Conservation (phyloP, 1,140 invertebrate species). For the Tetramorium parvispinum region DNA sequence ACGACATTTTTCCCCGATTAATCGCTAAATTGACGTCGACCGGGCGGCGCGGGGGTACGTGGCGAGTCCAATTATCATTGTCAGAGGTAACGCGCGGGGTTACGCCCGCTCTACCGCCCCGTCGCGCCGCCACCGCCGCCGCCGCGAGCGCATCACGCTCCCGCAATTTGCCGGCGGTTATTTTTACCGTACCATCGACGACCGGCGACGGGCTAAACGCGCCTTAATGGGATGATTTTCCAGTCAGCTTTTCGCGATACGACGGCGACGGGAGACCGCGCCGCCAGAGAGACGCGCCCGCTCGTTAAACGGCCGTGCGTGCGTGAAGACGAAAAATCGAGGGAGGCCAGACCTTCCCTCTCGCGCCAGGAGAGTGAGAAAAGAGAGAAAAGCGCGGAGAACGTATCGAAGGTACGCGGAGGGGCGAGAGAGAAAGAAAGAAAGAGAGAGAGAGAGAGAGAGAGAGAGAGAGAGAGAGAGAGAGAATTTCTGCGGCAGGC, state of each 20-base stretch:
- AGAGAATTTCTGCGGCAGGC: background rate
- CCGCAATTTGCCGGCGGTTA: slow-evolving; percentile 53
- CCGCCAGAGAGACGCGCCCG: slow-evolving; percentile 50
- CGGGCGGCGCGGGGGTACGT: slow-evolving; percentile 50
- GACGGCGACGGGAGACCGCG: slow-evolving; percentile 30
- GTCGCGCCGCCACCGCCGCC: slow-evolving; percentile 8
- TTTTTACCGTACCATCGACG: background rate
- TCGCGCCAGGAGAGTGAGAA: slow-evolving; percentile 16
- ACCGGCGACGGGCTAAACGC: slow-evolving; percentile 63
- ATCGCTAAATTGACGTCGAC: slow-evolving; percentile 63
- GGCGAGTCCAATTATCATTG: slow-evolving; percentile 71
- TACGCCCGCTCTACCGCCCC: slow-evolving; percentile 6
- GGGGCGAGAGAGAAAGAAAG: background rate
- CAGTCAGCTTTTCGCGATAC: slow-evolving; percentile 63
- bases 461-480: too few relatives aligned
- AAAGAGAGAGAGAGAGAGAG: background rate
- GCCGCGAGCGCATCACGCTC: slow-evolving; percentile 55
- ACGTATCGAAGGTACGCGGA: background rate
- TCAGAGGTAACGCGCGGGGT: slow-evolving; percentile 64
- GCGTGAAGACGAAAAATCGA: slow-evolving; percentile 70
- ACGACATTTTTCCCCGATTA: slow-evolving; percentile 61
- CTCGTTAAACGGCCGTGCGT: slow-evolving; percentile 66
- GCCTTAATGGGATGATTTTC: slow-evolving; percentile 73
- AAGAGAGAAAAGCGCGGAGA: background rate
- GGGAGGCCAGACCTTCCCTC: background rate